Conservation (phyloP, 2,113 vertebrate species). For the Tangachromis dhanisi region DNA sequence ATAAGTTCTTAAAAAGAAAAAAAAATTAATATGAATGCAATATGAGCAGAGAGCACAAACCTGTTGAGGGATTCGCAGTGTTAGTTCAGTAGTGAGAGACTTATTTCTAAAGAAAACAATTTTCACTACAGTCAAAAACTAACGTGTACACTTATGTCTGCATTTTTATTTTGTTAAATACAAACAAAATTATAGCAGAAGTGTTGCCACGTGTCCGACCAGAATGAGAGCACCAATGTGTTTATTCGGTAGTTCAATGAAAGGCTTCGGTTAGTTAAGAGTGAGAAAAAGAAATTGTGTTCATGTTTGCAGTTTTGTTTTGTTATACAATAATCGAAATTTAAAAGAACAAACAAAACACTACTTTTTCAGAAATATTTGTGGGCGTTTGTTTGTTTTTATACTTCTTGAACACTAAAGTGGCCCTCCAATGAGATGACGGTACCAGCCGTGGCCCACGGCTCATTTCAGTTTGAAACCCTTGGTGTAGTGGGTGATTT, state of each 20-base stretch:
- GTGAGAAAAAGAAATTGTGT: neutral
- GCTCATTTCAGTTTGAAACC: neutral
- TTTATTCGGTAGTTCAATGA: neutral
- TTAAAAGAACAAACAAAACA: neutral
- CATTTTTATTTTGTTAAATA: neutral
- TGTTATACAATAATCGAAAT: neutral
- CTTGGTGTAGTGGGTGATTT: neutral
- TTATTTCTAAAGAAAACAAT: neutral
- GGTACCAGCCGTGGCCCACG: accelerated
- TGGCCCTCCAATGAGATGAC: neutral
- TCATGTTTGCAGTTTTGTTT: neutral
- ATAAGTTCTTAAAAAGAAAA: neutral
- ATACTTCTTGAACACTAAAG: neutral
- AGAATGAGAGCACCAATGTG: neutral
- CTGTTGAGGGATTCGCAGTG: neutral
- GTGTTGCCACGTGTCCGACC: neutral
- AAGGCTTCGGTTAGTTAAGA: neutral
- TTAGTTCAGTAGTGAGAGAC: neutral
- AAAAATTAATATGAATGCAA: neutral
- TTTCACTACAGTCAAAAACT: neutral
- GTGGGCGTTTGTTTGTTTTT: neutral
- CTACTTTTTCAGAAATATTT: neutral
- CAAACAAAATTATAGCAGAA: neutral
- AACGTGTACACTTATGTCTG: neutral
- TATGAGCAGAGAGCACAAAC: neutral